A percentile compares a stretch with the other conserved stretches of the same genome.
Conservation (phyloP, 2,888 invertebrate genomes). For the Trilocha varians region DNA sequence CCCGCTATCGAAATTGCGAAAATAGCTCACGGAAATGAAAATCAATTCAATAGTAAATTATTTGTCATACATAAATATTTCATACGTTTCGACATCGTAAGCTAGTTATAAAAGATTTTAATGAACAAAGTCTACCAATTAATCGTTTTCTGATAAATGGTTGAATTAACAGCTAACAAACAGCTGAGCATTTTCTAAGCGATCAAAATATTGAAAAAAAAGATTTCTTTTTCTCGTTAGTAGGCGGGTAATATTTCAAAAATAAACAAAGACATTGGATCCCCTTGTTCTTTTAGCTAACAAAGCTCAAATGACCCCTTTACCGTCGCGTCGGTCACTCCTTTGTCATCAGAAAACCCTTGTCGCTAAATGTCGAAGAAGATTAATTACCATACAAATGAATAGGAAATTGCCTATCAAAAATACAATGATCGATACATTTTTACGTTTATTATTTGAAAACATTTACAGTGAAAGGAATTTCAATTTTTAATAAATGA, state of each 20-base stretch:
- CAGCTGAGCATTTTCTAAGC: too few species aligned
- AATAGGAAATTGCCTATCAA: slow-evolving; percentile 19
- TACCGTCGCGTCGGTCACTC: slow-evolving; percentile 31
- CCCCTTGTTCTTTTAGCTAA: slow-evolving; percentile 38
- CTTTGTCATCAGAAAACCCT: slow-evolving; percentile 43
- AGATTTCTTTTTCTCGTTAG: slow-evolving; percentile 28
- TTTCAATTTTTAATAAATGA: background rate
- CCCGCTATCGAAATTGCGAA: slow-evolving; percentile 33
- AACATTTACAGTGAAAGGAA: background rate
- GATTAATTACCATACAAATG: slow-evolving; percentile 57
- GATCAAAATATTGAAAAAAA: too few species aligned
- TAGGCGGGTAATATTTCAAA: slow-evolving; percentile 45
- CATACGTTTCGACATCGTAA: too few species aligned
- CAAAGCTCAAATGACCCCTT: slow-evolving; percentile 56
- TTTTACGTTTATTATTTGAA: background rate
- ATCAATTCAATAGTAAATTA: slow-evolving; percentile 19
- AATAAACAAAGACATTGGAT: slow-evolving; percentile 47
- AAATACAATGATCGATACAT: background rate
- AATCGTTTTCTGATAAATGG: too few species aligned
- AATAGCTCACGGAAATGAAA: slow-evolving; percentile 25
- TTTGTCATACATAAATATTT: too few species aligned
- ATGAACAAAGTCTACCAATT: too few species aligned
- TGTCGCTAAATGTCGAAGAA: slow-evolving; percentile 49
- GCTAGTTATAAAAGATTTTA: too few species aligned
- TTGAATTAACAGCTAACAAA: too few species aligned